Percentiles rank a stretch among this genome's conserved stretches.
These are phyloP conservation scores for Macrophya alboannulata DNA, from an alignment of 2,888 invertebrate species.

Conservation along the genomic window DNA sequence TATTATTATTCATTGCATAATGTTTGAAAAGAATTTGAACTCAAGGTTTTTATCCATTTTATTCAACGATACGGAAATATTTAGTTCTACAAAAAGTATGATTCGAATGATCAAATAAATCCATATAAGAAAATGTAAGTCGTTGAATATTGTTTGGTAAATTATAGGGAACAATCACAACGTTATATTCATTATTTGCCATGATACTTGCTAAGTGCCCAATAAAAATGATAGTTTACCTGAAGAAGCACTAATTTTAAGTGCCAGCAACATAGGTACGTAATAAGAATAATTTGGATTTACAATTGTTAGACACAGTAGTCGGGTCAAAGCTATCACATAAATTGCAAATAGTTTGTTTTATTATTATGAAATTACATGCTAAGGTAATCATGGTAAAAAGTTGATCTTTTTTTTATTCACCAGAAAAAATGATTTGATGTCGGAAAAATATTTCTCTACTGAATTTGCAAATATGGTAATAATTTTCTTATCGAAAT, in stretches of 20 bases:
- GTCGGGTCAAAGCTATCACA: neutral
- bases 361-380: conserved; percentile 26
- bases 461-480: neutral
- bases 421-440: neutral
- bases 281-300: neutral
- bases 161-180: neutral
- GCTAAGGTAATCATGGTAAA: neutral
- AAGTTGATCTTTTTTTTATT: neutral
- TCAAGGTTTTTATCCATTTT: neutral
- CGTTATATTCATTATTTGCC: conserved; percentile 22
- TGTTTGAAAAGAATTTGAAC: neutral
- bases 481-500: neutral
- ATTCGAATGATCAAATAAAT: neutral
- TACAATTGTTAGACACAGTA: neutral
- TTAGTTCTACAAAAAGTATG: neutral
- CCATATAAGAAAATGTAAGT: neutral
- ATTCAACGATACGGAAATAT: neutral
- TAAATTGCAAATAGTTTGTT: conserved; percentile 43
- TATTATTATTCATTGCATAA: neutral
- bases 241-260: conserved; percentile 31
- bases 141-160: neutral
- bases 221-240: conserved; percentile 14
- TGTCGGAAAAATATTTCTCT: neutral
- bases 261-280: conserved; percentile 18
- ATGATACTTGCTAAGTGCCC: conserved; percentile 6